Evolutionary conservation across 2,113 vertebrate genomes (phyloP).

Genomic region (Desmodus rotundus): DNA sequence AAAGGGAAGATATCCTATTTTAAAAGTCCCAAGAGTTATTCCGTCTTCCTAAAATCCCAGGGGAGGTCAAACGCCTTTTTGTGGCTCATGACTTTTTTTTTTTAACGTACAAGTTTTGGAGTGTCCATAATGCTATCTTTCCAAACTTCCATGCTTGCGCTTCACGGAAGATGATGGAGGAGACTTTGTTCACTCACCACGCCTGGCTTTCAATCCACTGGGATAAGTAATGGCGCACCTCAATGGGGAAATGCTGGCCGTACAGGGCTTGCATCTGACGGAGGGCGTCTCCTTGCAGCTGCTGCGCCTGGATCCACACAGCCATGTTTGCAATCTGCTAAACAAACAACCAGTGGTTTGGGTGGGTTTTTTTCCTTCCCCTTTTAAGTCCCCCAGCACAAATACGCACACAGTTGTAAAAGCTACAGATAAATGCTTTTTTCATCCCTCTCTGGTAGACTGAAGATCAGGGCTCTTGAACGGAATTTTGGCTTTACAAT

Average conservation of each 20-base stretch:
- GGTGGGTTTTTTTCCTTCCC: not conserved
- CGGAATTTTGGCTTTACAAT: not conserved
- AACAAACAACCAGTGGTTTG: not conserved
- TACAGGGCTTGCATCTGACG: constrained; percentile 99
- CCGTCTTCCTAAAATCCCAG: not conserved
- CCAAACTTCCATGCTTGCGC: not conserved
- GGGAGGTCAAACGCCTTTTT: not conserved
- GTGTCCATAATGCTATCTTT: not conserved
- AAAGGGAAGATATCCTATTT: not conserved
- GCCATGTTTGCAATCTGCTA: constrained; percentile 90
- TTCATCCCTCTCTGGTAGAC: not conserved
- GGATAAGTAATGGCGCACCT: constrained; percentile 97
- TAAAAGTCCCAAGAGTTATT: not conserved
- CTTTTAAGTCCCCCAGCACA: not conserved
- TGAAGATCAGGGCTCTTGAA: not conserved
- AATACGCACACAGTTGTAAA: not conserved
- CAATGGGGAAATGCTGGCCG: constrained; percentile 98
- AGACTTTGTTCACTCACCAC: constrained; percentile 84
- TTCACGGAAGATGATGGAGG: not conserved
- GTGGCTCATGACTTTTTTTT: not conserved
- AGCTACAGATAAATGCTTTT: not conserved
- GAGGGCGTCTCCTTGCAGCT: constrained; percentile 96
- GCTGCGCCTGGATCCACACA: constrained; percentile 98
- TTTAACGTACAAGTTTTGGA: not conserved
- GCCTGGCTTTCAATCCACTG: constrained; percentile 97